Base-by-base conservation (phyloP, 2,888 invertebrate species). In the Strigamia crassipes region DNA sequence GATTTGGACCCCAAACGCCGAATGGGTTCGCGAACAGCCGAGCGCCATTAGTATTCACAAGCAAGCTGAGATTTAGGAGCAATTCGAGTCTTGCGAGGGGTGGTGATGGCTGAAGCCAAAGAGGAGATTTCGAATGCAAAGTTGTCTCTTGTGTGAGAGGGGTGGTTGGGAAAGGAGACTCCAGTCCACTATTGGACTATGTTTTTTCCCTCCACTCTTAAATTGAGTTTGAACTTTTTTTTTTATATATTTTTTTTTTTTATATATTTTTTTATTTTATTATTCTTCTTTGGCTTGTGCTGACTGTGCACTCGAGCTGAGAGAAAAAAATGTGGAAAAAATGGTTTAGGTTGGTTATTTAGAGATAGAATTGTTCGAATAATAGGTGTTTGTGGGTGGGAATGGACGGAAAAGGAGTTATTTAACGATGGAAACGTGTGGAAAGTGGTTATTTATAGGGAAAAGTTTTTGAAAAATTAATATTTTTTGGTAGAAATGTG, bases 111-210 rank as follows among this genome's bases (percentile, higher is more conserved):
- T 12, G 61, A 61, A 61, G 61, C 61, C 21, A 61, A 61, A 61
- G 61, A 61, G 61, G 61, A 61, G 61, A 61, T 61, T 61, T 61
- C 61, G 61, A 61, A 61, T 61, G 61, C 61, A 61, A 61, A 61
- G 61, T 61, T 61, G 61, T 61, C 61, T 61, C 61, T 61, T 23
- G 61, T 61, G 61, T 61, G 61, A 61, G 61, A 61, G 12, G 61
- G 61, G 61, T 61, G 61, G 61, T 61, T 18, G 61, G 9, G 61
- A 61, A 61, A 61, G 61, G 61, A 61, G 61, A 61, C 21, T 10
- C 12, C 61, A 61, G 61, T 61, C 61, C 61, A 61, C 61, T 61
- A 61, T 61, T 61, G 61, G 61, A 61, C 61, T 61, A 15, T 61
- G 61, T 61, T 61, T 61, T 61, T 61, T 18, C 18, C 9, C 21